These are phyloP conservation scores for Ethmia dodecea DNA, from an alignment of 2,888 invertebrate species.

Conservation along the genomic window DNA sequence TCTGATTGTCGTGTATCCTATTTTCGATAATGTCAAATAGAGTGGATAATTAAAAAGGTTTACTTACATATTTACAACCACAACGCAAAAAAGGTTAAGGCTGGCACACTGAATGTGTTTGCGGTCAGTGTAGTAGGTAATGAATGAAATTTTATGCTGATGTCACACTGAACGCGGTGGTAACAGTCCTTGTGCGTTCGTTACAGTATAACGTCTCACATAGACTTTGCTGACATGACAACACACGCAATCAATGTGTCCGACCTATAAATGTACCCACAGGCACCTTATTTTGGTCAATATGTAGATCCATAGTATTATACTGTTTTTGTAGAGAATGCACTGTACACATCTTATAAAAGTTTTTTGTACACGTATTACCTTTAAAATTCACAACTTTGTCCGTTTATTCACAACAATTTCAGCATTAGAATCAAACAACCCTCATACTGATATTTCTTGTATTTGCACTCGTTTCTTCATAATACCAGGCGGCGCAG, in stretches of 20 bases:
- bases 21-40: constrained; percentile 31
- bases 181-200: too few species aligned
- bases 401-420: constrained; percentile 67
- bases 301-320: too few species aligned
- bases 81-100: constrained; percentile 29
- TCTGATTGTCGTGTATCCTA: constrained; percentile 15
- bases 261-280: background rate
- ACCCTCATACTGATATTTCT: constrained; percentile 91
- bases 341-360: background rate
- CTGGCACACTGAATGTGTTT: too few species aligned
- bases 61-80: constrained; percentile 31
- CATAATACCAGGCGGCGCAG: constrained; percentile 85
- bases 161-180: too few species aligned
- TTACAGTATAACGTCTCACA: too few species aligned
- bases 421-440: constrained; percentile 56
- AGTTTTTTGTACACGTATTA: constrained; percentile 20
- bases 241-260: constrained; percentile 23
- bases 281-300: background rate
- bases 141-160: too few species aligned
- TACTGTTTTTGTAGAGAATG: too few species aligned
- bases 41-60: constrained; percentile 31
- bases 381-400: constrained; percentile 51
- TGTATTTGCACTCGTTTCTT: constrained; percentile 95
- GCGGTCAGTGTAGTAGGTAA: too few species aligned
- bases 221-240: too few species aligned